These are phyloP conservation scores for Urechis unicinctus DNA, from an alignment of 2,888 invertebrate genomes.

Conservation along the genomic window DNA sequence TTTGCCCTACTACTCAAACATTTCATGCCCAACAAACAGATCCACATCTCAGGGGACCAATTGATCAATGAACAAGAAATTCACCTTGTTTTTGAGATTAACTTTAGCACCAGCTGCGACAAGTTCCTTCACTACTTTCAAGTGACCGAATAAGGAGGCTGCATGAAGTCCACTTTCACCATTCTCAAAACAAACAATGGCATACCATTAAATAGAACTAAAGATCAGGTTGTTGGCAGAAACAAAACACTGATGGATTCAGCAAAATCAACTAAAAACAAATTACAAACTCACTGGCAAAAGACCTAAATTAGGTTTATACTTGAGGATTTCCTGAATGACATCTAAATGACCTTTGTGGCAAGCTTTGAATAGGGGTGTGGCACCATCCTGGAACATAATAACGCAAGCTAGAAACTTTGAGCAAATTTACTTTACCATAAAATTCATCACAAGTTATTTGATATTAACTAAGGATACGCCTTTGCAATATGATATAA, in stretches of 20 bases:
- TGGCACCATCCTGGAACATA: constrained; percentile 55
- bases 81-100: constrained; percentile 65
- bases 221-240: neutral
- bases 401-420: too few relatives aligned
- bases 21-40: neutral
- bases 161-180: constrained; percentile 88
- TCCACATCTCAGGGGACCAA: neutral
- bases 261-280: neutral
- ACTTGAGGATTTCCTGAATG: constrained; percentile 68
- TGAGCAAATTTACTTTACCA: too few relatives aligned
- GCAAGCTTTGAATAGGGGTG: constrained; percentile 87
- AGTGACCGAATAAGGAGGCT: constrained; percentile 80
- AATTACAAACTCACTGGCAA: constrained; percentile 63
- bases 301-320: constrained; percentile 55
- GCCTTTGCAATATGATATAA: too few relatives aligned
- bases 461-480: too few relatives aligned
- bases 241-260: neutral
- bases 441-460: too few relatives aligned
- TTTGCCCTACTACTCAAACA: neutral
- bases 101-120: constrained; percentile 66
- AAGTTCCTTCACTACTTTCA: constrained; percentile 70
- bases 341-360: constrained; percentile 90
- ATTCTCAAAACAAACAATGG: constrained; percentile 60
- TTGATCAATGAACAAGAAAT: neutral
- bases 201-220: too few relatives aligned